These are phyloP conservation scores for Apteryx mantelli DNA, from an alignment of 2,113 vertebrate species.

Conservation along the genomic window DNA sequence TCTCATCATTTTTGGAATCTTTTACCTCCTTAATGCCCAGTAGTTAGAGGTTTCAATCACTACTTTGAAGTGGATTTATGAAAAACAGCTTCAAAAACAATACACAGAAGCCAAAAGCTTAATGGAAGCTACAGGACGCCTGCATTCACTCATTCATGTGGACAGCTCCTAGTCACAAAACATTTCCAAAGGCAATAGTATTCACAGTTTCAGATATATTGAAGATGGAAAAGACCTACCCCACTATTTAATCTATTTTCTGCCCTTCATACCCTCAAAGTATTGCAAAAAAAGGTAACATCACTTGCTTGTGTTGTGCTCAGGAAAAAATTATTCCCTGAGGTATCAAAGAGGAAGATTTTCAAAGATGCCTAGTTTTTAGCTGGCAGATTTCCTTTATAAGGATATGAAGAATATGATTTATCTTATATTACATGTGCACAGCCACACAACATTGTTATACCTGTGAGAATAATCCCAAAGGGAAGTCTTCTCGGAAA, in stretches of 20 bases:
- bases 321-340: not conserved
- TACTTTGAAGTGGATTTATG: not conserved
- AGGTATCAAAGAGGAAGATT: not conserved
- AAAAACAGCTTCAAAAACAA: not conserved
- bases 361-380: not conserved
- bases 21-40: not conserved
- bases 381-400: not conserved
- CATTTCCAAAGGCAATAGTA: not conserved
- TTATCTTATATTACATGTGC: not conserved
- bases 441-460: not conserved
- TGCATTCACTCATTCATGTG: not conserved
- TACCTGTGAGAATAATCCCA: not conserved
- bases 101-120: not conserved
- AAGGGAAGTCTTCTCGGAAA: not conserved
- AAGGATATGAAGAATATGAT: not conserved
- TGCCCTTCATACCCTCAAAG: not conserved
- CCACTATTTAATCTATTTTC: not conserved
- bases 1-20: not conserved
- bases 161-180: not conserved
- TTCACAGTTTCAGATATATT: not conserved
- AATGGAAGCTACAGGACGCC: not conserved
- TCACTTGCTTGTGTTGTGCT: not conserved
- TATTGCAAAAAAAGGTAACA: not conserved
- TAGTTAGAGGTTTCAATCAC: not conserved
- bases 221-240: not conserved